Percentiles rank a stretch among this genome's conserved stretches.
phyloP scores from a whole-genome alignment of 2,888 invertebrate genomes.

The Odontocerum albicorne region DNA sequence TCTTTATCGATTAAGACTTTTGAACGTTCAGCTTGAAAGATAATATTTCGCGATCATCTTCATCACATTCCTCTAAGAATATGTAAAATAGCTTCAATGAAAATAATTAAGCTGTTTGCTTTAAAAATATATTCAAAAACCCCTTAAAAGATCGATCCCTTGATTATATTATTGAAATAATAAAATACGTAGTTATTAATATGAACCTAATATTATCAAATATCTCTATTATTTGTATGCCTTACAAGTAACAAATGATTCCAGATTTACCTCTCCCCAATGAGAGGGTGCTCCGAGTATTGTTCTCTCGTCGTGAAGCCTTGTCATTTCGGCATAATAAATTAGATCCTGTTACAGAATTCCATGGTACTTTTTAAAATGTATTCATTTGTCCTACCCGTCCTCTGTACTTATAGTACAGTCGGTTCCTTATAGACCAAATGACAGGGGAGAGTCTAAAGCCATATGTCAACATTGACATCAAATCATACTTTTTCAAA shows the following conservation, averaged over 20 bases:
- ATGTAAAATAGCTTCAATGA: too few relatives aligned
- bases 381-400: slow-evolving; percentile 22
- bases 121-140: too few relatives aligned
- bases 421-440: slow-evolving; percentile 1
- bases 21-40: too few relatives aligned
- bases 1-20: too few relatives aligned
- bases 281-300: not conserved
- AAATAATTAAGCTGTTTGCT: too few relatives aligned
- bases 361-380: slow-evolving; percentile 20
- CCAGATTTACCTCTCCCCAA: not conserved
- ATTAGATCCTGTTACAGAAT: slow-evolving; percentile 25
- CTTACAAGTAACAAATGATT: not conserved
- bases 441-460: slow-evolving; percentile 2
- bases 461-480: slow-evolving; percentile 22
- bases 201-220: not conserved
- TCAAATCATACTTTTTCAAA: too few relatives aligned
- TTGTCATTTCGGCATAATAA: slow-evolving; percentile 22
- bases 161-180: too few relatives aligned
- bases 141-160: too few relatives aligned
- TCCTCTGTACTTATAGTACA: slow-evolving; percentile 11
- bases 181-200: too few relatives aligned
- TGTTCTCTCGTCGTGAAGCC: slow-evolving; percentile 7
- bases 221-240: slow-evolving; percentile 3
- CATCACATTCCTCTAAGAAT: too few relatives aligned
- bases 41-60: too few relatives aligned